phyloP scores from a whole-genome alignment of 2,888 invertebrate species.

The Callyntrura sp. region DNA sequence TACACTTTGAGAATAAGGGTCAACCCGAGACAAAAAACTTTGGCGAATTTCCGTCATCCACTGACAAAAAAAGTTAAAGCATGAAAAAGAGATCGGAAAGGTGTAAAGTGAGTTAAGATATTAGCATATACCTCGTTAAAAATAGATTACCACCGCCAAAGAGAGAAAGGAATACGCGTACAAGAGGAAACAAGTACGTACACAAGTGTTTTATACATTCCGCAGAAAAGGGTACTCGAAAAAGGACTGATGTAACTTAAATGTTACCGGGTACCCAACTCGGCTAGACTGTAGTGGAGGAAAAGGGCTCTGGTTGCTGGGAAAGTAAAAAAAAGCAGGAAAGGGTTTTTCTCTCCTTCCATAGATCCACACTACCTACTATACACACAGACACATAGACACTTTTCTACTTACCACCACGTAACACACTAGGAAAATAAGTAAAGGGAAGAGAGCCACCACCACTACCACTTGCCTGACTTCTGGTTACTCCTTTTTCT shows the following conservation, averaged over 20 bases:
- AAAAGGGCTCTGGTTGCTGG: neutral
- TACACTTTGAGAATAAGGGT: neutral
- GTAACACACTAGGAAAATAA: slow-evolving; percentile 1
- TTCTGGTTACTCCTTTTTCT: slow-evolving; percentile 72
- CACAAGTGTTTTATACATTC: slow-evolving; percentile 31
- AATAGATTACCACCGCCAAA: slow-evolving; percentile 58
- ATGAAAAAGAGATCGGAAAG: slow-evolving; percentile 52
- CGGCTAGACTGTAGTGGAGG: neutral
- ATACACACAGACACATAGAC: too few species aligned
- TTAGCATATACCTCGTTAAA: slow-evolving; percentile 70
- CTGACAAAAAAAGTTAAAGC: slow-evolving; percentile 17
- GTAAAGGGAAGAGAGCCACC: slow-evolving; percentile 21
- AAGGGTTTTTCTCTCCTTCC: neutral
- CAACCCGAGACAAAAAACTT: slow-evolving; percentile 9
- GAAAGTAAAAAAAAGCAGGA: neutral
- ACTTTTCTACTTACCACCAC: neutral
- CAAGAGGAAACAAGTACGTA: slow-evolving; percentile 47
- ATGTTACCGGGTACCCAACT: neutral
- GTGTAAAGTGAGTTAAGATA: slow-evolving; percentile 49
- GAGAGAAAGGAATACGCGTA: neutral
- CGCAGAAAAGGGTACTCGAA: slow-evolving; percentile 10
- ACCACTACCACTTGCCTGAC: slow-evolving; percentile 67
- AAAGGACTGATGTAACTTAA: slow-evolving; percentile 12
- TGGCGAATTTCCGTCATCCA: neutral
- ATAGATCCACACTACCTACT: neutral